A percentile compares a stretch with the other conserved stretches of the same genome.
These are phyloP conservation scores for Phallusia fumigata DNA, from an alignment of 23 tunicate species.

Conservation along the genomic window DNA sequence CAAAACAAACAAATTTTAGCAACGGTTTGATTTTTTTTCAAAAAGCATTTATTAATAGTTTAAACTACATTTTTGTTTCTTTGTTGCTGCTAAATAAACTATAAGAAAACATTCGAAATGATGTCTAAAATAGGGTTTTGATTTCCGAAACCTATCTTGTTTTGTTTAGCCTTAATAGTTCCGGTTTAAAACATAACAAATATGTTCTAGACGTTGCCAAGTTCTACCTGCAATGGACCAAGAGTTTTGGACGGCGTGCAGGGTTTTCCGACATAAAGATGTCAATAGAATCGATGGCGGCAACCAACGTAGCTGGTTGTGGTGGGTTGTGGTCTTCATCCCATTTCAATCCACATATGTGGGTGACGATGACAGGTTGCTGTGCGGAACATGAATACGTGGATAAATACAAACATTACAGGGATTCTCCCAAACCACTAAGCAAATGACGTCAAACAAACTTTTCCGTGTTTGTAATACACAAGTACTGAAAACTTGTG, in stretches of 20 bases:
- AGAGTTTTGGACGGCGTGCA: neutral
- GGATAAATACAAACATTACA: neutral
- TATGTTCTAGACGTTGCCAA: too few relatives aligned
- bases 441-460: neutral
- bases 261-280: neutral
- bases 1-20: neutral
- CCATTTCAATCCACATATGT: neutral
- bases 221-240: neutral
- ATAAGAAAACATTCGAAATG: too few relatives aligned
- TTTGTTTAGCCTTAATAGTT: too few relatives aligned
- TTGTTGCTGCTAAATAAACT: too few relatives aligned
- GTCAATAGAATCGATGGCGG: neutral
- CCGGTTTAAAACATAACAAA: too few relatives aligned
- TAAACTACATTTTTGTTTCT: too few relatives aligned
- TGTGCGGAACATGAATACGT: neutral
- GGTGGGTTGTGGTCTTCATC: neutral
- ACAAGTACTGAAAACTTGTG: too few relatives aligned
- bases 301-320: neutral
- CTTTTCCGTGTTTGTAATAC: neutral
- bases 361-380: slow-evolving; percentile 1
- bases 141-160: too few relatives aligned
- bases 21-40: too few relatives aligned
- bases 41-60: too few relatives aligned
- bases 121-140: too few relatives aligned
- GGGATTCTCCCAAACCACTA: neutral